Evolutionary conservation across 2,888 invertebrate species (phyloP).

Genomic region (Phalera bucephala): DNA sequence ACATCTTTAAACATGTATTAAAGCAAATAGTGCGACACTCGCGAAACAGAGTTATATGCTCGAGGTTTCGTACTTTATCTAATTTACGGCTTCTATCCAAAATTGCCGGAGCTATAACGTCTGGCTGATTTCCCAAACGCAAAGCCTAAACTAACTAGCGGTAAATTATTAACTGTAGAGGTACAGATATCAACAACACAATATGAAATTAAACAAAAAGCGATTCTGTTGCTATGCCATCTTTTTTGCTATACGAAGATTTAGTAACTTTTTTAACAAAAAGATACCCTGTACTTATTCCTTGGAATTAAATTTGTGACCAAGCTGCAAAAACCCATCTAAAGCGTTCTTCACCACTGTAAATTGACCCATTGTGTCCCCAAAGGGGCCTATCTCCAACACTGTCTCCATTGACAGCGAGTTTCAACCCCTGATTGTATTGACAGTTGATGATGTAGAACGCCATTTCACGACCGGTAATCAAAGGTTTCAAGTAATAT

Average conservation of each 20-base stretch:
- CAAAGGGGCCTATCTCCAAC: not conserved
- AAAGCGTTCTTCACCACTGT: not conserved
- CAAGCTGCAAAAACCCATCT: not conserved
- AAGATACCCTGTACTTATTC: too few species aligned
- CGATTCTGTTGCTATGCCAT: too few species aligned
- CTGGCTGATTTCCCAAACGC: constrained; percentile 20
- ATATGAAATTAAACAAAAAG: too few species aligned
- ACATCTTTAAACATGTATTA: constrained; percentile 1
- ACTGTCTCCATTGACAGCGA: not conserved
- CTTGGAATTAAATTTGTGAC: not conserved
- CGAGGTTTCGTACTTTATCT: constrained; percentile 22
- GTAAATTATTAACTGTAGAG: constrained; percentile 12
- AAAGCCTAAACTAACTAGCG: constrained; percentile 12
- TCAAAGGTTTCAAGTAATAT: not conserved
- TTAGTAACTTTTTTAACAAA: constrained; percentile 21
- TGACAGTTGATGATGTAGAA: not conserved
- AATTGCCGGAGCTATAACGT: constrained; percentile 23
- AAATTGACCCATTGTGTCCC: not conserved
- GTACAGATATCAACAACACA: too few species aligned
- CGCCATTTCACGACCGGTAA: not conserved
- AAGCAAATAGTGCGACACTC: constrained; percentile 22
- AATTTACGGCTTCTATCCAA: constrained; percentile 25
- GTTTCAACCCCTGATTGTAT: constrained; percentile 1
- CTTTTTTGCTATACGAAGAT: not conserved
- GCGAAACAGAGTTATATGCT: constrained; percentile 16